These are phyloP conservation scores for Petrolisthes cinctipes DNA, from an alignment of 2,888 invertebrate genomes.

Conservation along the genomic window DNA sequence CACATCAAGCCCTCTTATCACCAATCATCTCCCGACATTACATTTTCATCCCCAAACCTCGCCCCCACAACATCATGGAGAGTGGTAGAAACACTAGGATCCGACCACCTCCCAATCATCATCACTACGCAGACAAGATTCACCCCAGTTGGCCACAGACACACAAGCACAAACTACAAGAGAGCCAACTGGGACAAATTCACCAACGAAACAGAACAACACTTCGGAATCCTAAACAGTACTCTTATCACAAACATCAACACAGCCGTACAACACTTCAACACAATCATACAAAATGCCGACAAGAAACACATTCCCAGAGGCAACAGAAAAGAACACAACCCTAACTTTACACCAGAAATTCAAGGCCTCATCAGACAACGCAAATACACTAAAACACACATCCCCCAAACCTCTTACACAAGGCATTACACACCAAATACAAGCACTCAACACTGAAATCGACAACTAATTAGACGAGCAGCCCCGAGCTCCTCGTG, in stretches of 20 bases:
- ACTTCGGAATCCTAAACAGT: constrained; percentile 33
- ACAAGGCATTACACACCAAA: constrained; percentile 11
- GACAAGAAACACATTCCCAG: constrained; percentile 22
- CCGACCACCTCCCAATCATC: constrained; percentile 19
- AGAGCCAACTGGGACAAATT: constrained; percentile 32
- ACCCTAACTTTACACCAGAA: constrained; percentile 43
- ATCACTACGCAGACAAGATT: constrained; percentile 34
- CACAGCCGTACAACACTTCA: constrained; percentile 16
- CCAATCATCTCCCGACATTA: constrained; percentile 31
- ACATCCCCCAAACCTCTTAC: constrained; percentile 30
- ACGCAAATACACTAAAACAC: constrained; percentile 26
- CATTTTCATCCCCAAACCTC: constrained; percentile 2
- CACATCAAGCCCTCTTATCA: constrained; percentile 1
- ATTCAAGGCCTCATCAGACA: constrained; percentile 34
- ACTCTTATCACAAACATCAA: constrained; percentile 31
- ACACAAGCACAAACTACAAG: constrained; percentile 33
- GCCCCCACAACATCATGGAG: no score
- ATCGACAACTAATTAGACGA: constrained; percentile 20
- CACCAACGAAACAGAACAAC: constrained; percentile 33
- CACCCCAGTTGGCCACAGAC: constrained; percentile 30
- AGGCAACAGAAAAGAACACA: constrained; percentile 34
- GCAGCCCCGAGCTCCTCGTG: no score
- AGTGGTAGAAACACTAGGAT: not conserved
- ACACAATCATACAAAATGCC: constrained; percentile 22
- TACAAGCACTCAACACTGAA: constrained; percentile 19